These are phyloP conservation scores for Drosophila tropicalis DNA, from an alignment of 1,140 invertebrate genomes.

Conservation along the genomic window DNA sequence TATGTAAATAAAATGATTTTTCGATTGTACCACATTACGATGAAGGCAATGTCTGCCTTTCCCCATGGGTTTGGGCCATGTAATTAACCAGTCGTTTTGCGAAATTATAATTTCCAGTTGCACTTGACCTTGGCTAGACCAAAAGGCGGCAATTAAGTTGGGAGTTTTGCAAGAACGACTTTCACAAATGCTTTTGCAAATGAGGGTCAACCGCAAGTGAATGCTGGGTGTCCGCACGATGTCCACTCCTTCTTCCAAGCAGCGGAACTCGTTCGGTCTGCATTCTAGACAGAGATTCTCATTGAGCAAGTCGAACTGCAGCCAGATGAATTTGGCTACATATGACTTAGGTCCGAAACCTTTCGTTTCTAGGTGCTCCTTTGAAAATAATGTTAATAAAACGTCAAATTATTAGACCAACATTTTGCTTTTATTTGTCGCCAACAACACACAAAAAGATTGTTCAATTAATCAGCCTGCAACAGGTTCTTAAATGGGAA, in stretches of 20 bases:
- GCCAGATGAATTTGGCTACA: no score
- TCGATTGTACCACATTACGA: slow-evolving; percentile 31
- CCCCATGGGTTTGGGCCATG: slow-evolving; percentile 31
- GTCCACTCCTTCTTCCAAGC: slow-evolving; percentile 30
- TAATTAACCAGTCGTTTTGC: slow-evolving; percentile 40
- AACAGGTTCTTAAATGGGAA: slow-evolving; percentile 15
- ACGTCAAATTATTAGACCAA: slow-evolving; percentile 53
- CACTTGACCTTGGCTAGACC: slow-evolving; percentile 73
- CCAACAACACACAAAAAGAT: slow-evolving; percentile 70
- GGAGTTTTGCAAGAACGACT: slow-evolving; percentile 78
- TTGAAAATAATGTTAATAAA: not conserved
- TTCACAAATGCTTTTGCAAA: slow-evolving; percentile 68
- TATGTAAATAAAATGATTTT: slow-evolving; percentile 72
- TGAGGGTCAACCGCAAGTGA: slow-evolving; percentile 49
- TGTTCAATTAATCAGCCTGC: slow-evolving; percentile 43
- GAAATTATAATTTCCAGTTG: slow-evolving; percentile 74
- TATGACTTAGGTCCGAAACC: no score
- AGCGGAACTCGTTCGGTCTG: slow-evolving; percentile 4
- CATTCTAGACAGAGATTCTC: slow-evolving; percentile 43
- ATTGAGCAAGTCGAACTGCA: no score
- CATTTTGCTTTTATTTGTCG: slow-evolving; percentile 74
- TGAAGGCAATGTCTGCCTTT: slow-evolving; percentile 26
- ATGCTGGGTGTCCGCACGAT: slow-evolving; percentile 23
- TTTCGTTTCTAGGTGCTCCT: no score
- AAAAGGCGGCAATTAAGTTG: slow-evolving; percentile 64